These are phyloP conservation scores for Machimus rusticus DNA, from an alignment of 2,888 invertebrate species.

Conservation along the genomic window DNA sequence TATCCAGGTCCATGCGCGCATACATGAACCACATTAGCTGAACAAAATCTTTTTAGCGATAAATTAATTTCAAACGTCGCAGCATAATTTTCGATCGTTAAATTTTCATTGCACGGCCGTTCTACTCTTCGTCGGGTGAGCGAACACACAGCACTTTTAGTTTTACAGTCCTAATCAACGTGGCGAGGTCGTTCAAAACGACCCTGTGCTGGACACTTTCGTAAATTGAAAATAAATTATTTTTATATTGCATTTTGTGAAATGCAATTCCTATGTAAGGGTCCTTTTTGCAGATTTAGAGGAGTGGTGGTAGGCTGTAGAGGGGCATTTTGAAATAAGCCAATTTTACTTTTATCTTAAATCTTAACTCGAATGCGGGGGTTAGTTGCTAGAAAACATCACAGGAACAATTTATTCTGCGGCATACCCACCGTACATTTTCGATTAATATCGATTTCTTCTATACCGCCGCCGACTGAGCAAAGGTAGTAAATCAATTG, in stretches of 20 bases:
- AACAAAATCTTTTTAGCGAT: not conserved
- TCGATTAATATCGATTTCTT: not conserved
- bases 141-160: not conserved
- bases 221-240: not conserved
- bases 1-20: not conserved
- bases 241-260: not conserved
- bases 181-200: not conserved
- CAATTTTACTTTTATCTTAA: not conserved
- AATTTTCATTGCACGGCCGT: not conserved
- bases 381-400: not conserved
- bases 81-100: not conserved
- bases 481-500: not conserved
- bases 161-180: not conserved
- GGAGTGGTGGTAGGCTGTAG: not conserved
- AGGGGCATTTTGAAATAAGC: not conserved
- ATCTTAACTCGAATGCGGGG: not conserved
- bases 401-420: not conserved
- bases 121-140: not conserved
- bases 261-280: not conserved
- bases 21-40: not conserved
- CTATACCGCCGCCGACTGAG: not conserved
- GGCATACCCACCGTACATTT: not conserved
- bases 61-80: not conserved
- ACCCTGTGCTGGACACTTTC: not conserved
- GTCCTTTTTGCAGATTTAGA: not conserved